Base-by-base conservation (phyloP, 92 coral and sea anemone genomes). In the Zoanthus sansibaricus region DNA sequence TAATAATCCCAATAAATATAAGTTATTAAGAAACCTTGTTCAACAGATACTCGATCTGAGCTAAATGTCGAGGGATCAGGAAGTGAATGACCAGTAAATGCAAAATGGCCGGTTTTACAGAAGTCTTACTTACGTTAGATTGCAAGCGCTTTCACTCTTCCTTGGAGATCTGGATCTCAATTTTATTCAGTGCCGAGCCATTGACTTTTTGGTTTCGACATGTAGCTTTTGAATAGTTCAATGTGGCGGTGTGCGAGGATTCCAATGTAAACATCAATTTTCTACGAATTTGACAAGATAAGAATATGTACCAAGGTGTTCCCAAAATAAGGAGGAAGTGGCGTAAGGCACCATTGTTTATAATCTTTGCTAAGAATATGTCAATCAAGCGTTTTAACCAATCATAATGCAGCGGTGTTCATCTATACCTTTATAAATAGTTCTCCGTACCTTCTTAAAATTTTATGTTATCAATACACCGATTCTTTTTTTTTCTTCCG, bases 101-200 rank as follows among this genome's bases (percentile, higher is more conserved):
- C 85, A 80, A 80, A 46, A 80, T 80, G 85, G 85, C 85, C 85
- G 85, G 73, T 62, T 77, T 9, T 77, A 9, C 46, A 72, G 18
- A 32, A 54, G 44, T 44, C 83, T 46, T 77, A 37, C 42, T 37
- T 37, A 37, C 42, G 82, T 62, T 33, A 21, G 73, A 44, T 67
- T 56, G 45, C 54, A 78, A 78, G 71, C 52, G 15, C 83, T 37
- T 37, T 76, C 79, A 62, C 72, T 64, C 55, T 45, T 71, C 75
- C 46, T 32, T 20, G 56, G 11, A 11, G 46, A 69, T 30, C 16
- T 9, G 17, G 46, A 21, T 32, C 71, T 78, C 66, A 58, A 37
- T 30, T 20, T 47, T 47, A n/a, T 58, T 20, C 75, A 68, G 14
- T 80, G 46, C 70, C 62, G 49, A 44, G 58, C 10, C 6, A 71